phyloP scores from a whole-genome alignment of 2,113 vertebrate genomes.

The Spea bombifrons region DNA sequence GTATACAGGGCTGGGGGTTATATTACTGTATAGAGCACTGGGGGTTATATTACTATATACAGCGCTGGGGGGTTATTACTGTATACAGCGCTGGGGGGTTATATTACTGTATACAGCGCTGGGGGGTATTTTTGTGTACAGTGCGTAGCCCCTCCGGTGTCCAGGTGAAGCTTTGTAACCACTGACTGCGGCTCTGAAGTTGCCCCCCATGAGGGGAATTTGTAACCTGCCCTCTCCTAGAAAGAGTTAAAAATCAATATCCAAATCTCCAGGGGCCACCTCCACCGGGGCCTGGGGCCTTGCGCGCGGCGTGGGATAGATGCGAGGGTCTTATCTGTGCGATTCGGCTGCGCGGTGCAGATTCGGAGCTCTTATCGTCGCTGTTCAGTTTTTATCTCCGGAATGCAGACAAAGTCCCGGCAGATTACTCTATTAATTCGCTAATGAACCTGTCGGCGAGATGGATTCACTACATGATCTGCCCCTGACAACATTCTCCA shows the following conservation, averaged over 20 bases:
- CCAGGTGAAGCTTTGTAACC: too few relatives aligned
- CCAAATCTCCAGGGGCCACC: background rate
- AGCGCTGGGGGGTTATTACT: too few relatives aligned
- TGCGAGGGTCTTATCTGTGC: constrained; percentile 59
- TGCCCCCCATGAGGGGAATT: too few relatives aligned
- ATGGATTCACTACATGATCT: constrained; percentile 58
- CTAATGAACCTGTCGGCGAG: constrained; percentile 75
- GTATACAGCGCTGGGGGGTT: too few relatives aligned
- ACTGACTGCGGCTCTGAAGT: too few relatives aligned
- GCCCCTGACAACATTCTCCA: background rate
- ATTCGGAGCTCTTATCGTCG: constrained; percentile 70
- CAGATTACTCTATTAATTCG: constrained; percentile 81
- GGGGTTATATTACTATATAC: too few relatives aligned
- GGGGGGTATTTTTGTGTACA: too few relatives aligned
- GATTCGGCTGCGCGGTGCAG: constrained; percentile 69
- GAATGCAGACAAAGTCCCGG: constrained; percentile 73
- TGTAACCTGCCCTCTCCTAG: background rate
- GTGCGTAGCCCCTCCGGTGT: too few relatives aligned
- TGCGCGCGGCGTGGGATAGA: background rate
- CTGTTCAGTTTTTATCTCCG: constrained; percentile 76
- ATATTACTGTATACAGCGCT: too few relatives aligned
- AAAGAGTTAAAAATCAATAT: background rate
- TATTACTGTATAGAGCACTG: too few relatives aligned
- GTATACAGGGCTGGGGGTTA: too few relatives aligned
- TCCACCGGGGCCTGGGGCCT: background rate